phyloP scores from a whole-genome alignment of 2,797 vertebrate species.

The Alca torda region DNA sequence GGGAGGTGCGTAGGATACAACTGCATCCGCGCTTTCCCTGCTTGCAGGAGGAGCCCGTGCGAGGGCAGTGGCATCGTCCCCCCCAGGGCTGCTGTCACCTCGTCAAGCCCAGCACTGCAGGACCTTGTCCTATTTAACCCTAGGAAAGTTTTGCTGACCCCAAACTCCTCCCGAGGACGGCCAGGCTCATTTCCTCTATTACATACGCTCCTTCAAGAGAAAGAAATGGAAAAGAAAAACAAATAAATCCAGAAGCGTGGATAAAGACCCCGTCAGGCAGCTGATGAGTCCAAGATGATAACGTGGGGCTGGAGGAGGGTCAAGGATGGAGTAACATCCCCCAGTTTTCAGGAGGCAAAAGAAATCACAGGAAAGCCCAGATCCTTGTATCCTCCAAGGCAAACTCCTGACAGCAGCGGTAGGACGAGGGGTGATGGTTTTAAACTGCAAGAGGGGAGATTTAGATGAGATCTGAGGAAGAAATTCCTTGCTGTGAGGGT shows the following conservation, averaged over 20 bases:
- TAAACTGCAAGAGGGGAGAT: too few relatives aligned
- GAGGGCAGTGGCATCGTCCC: not conserved
- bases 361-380: not conserved
- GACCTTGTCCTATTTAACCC: not conserved
- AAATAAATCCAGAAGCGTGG: not conserved
- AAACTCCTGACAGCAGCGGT: not conserved
- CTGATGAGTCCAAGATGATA: not conserved
- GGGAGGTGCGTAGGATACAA: not conserved
- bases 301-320: not conserved
- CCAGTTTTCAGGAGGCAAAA: not conserved
- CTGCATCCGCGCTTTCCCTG: fast-evolving
- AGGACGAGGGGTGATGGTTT: too few relatives aligned
- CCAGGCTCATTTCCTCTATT: not conserved
- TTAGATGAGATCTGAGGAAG: too few relatives aligned
- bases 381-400: fast-evolving
- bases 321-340: not conserved
- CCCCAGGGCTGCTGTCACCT: not conserved
- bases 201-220: not conserved
- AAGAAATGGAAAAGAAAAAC: not conserved
- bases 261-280: not conserved
- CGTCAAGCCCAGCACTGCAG: not conserved
- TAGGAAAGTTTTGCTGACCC: not conserved
- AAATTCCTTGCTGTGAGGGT: too few relatives aligned
- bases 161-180: not conserved
- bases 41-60: not conserved